Percentiles rank a stretch among this genome's conserved stretches.
Conservation (phyloP, 2,113 vertebrate genomes). For the Cisticola juncidis region DNA sequence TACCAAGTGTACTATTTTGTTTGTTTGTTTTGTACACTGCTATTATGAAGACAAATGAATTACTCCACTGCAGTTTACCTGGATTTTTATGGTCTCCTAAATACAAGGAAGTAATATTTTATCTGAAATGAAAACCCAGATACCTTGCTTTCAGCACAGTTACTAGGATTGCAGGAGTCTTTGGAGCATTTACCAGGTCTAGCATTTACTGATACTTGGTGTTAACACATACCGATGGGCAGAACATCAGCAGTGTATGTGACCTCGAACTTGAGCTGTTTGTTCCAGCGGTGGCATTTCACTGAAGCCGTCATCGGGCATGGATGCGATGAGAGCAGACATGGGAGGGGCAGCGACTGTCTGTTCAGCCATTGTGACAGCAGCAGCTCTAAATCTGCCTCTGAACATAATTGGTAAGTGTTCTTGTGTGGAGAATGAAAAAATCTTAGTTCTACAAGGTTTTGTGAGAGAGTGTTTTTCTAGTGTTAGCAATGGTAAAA, state of each 20-base stretch:
- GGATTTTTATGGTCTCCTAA: neutral
- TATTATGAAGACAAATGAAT: neutral
- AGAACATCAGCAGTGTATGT: neutral
- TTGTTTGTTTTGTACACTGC: neutral
- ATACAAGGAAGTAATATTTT: neutral
- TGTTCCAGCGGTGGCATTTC: constrained; percentile 92
- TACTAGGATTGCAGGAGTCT: neutral
- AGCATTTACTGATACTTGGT: neutral
- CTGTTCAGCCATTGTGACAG: constrained; percentile 89
- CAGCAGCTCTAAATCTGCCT: constrained; percentile 86
- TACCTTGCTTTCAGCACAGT: neutral
- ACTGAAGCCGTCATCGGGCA: constrained; percentile 88
- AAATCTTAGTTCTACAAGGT: neutral
- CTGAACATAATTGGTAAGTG: constrained; percentile 89
- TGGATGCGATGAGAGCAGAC: constrained; percentile 96
- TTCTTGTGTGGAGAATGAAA: neutral
- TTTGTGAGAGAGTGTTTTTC: neutral
- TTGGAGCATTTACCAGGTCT: neutral
- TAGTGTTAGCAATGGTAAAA: neutral
- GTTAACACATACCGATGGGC: neutral
- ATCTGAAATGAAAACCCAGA: neutral
- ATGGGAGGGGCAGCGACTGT: constrained; percentile 97
- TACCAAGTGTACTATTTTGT: neutral
- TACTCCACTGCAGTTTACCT: neutral
- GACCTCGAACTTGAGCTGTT: neutral